phyloP scores from a whole-genome alignment of 2,797 vertebrate species.

The Muscicapa striata region DNA sequence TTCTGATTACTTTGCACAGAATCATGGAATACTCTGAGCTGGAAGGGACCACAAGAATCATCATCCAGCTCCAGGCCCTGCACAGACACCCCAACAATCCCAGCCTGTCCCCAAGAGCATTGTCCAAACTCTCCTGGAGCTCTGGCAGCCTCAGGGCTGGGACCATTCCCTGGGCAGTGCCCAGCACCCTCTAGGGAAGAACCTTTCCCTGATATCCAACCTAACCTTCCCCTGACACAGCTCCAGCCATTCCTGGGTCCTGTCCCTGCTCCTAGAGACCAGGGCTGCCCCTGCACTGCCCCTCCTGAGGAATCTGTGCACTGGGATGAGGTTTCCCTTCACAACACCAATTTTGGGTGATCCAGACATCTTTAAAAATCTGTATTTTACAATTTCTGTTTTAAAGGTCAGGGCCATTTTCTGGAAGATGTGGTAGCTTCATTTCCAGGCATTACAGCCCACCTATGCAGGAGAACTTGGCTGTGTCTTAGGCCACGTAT shows the following conservation, averaged over 20 bases:
- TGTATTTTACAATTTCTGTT: not conserved
- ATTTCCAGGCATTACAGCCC: not conserved
- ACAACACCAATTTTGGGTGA: not conserved
- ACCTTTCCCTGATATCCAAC: not conserved
- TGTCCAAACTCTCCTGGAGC: accelerated
- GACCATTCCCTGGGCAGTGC: not conserved
- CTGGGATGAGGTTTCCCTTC: not conserved
- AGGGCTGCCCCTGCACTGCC: not conserved
- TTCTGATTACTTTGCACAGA: not conserved
- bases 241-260: not conserved
- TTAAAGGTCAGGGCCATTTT: not conserved
- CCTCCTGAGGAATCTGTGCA: not conserved
- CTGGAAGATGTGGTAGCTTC: not conserved
- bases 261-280: not conserved
- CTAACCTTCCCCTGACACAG: not conserved
- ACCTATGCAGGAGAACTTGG: not conserved
- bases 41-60: not conserved
- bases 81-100: not conserved
- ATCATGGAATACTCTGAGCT: accelerated
- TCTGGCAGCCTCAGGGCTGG: not conserved
- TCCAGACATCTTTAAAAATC: not conserved
- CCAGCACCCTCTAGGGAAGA: not conserved
- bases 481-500: not conserved
- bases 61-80: not conserved
- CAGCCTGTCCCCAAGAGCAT: accelerated